These are phyloP conservation scores for Galaxea fascicularis DNA, from an alignment of 92 coral and sea anemone species.

Conservation along the genomic window DNA sequence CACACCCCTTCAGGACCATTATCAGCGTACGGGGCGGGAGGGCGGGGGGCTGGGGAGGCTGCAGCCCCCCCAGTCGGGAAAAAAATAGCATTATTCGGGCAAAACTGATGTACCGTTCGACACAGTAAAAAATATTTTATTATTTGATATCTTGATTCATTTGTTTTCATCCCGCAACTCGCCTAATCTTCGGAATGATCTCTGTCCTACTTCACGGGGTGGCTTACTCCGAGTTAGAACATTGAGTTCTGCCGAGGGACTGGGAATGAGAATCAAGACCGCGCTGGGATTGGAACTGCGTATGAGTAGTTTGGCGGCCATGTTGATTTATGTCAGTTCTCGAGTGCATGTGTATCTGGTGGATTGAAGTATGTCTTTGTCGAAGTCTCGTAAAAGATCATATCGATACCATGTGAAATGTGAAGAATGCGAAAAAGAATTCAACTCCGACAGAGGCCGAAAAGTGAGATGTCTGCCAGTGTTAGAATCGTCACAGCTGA, in stretches of 20 bases:
- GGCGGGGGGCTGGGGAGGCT: no score
- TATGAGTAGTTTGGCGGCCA: slow-evolving; percentile 1
- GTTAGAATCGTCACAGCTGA: slow-evolving; percentile 32
- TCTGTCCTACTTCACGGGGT: slow-evolving; percentile 26
- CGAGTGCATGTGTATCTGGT: slow-evolving; percentile 9
- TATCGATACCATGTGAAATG: slow-evolving; percentile 4
- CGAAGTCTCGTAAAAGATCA: slow-evolving; percentile 45
- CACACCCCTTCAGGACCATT: no score
- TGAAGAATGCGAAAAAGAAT: slow-evolving; percentile 33
- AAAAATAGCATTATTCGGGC: no score
- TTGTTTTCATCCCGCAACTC: no score
- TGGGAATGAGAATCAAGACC: slow-evolving; percentile 16
- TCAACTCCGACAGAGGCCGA: slow-evolving; percentile 21
- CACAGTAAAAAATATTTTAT: not conserved
- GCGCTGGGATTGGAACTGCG: no score
- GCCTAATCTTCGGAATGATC: no score
- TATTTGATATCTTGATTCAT: no score
- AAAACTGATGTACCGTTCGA: no score
- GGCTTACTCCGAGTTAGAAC: no score
- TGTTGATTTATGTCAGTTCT: slow-evolving; percentile 12
- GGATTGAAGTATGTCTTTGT: slow-evolving; percentile 18
- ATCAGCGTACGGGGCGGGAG: no score
- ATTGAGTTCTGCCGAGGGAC: slow-evolving; percentile 10
- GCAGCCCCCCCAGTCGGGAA: no score
- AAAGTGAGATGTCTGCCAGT: slow-evolving; percentile 28